phyloP scores from a whole-genome alignment of 2,888 invertebrate species.

The Eristalis pertinax region DNA sequence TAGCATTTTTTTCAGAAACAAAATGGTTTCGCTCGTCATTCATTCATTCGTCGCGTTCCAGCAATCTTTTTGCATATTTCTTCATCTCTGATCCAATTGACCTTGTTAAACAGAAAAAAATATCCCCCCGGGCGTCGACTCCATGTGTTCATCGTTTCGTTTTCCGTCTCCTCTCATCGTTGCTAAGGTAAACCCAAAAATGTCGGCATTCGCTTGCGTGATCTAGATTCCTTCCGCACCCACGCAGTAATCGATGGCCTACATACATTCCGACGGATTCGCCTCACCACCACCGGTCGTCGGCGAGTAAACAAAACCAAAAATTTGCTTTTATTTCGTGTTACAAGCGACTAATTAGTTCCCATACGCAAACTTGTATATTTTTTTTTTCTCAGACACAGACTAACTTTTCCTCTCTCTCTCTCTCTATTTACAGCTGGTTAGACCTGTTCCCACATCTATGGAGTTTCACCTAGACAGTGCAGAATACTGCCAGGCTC shows the following conservation, averaged over 20 bases:
- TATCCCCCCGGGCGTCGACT: neutral
- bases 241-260: slow-evolving; percentile 35
- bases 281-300: neutral
- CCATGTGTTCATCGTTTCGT: neutral
- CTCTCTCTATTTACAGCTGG: slow-evolving; percentile 86
- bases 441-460: slow-evolving; percentile 95
- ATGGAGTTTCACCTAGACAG: slow-evolving; percentile 99
- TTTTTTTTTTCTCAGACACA: neutral
- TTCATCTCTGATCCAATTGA: neutral
- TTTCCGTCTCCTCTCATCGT: neutral
- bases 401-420: slow-evolving; percentile 44
- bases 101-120: neutral
- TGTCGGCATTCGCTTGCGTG: neutral
- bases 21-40: no score
- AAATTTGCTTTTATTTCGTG: neutral
- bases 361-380: neutral
- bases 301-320: slow-evolving; percentile 9
- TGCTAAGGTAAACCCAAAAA: neutral
- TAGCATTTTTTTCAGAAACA: no score
- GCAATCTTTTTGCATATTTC: no score
- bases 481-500: slow-evolving; percentile 99
- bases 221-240: slow-evolving; percentile 16
- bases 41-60: no score
- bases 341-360: slow-evolving; percentile 44
- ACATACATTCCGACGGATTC: slow-evolving; percentile 22